Evolutionary conservation across 2,797 vertebrate genomes (phyloP).

Genomic region (Falco berigora): DNA sequence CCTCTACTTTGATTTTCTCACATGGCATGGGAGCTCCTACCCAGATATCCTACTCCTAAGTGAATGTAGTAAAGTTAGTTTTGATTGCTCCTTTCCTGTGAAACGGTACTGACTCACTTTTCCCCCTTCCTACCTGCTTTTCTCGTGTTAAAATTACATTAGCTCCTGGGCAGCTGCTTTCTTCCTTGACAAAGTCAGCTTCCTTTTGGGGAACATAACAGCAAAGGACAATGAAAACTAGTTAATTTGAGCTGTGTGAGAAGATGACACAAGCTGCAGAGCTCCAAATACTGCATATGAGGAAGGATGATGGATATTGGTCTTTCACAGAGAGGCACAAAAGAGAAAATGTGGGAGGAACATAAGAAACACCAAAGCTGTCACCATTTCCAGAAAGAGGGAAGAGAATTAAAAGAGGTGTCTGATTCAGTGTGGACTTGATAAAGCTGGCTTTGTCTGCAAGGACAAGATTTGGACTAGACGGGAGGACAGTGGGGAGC

Average conservation of each 20-base stretch:
- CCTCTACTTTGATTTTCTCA: background rate
- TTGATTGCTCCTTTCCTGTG: background rate
- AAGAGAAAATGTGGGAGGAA: background rate
- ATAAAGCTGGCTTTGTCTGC: background rate
- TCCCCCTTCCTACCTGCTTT: background rate
- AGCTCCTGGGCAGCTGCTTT: background rate
- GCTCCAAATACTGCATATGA: background rate
- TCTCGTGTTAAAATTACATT: background rate
- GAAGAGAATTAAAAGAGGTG: background rate
- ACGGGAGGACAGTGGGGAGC: background rate
- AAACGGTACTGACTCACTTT: background rate
- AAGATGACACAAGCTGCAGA: background rate
- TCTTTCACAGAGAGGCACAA: background rate
- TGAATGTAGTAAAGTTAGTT: background rate
- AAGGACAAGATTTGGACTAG: background rate
- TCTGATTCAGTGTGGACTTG: background rate
- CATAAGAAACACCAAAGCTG: background rate
- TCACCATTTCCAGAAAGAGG: background rate
- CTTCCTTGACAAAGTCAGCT: background rate
- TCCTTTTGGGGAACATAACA: background rate
- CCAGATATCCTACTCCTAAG: background rate
- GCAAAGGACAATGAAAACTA: background rate
- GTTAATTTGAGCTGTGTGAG: background rate
- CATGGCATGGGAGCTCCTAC: background rate
- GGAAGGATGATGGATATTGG: background rate